phyloP scores from a whole-genome alignment of 2,888 invertebrate genomes.

The Plebejus anna region DNA sequence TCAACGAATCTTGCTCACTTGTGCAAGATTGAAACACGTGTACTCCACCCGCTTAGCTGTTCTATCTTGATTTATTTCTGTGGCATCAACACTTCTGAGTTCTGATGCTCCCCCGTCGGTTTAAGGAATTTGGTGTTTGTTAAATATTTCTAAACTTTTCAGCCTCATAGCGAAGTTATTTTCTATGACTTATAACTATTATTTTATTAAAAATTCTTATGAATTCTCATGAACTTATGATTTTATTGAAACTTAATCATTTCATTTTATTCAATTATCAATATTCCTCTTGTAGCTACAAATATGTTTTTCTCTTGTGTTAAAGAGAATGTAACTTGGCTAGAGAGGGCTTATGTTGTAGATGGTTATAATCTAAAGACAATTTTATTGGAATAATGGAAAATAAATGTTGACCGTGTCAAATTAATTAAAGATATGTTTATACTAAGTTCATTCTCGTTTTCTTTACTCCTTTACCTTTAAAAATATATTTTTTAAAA shows the following conservation, averaged over 20 bases:
- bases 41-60: too few species aligned
- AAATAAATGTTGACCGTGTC: constrained; percentile 71
- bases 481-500: constrained; percentile 33
- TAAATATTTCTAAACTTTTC: constrained; percentile 14
- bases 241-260: background rate
- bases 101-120: background rate
- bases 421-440: constrained; percentile 75
- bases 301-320: background rate
- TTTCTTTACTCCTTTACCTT: constrained; percentile 50
- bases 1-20: too few species aligned
- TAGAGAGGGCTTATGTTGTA: constrained; percentile 38
- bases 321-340: constrained; percentile 17
- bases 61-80: too few species aligned
- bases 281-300: background rate
- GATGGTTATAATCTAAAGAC: constrained; percentile 41
- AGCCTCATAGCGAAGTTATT: constrained; percentile 16
- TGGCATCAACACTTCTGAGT: background rate
- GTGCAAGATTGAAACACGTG: too few species aligned
- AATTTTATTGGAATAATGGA: constrained; percentile 53
- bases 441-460: constrained; percentile 54
- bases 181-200: background rate
- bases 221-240: background rate
- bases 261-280: background rate
- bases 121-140: constrained; percentile 13
- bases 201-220: background rate